Evolutionary conservation across 2,888 invertebrate species (phyloP).

Genomic region (Prosopocoilus inquinatus): DNA sequence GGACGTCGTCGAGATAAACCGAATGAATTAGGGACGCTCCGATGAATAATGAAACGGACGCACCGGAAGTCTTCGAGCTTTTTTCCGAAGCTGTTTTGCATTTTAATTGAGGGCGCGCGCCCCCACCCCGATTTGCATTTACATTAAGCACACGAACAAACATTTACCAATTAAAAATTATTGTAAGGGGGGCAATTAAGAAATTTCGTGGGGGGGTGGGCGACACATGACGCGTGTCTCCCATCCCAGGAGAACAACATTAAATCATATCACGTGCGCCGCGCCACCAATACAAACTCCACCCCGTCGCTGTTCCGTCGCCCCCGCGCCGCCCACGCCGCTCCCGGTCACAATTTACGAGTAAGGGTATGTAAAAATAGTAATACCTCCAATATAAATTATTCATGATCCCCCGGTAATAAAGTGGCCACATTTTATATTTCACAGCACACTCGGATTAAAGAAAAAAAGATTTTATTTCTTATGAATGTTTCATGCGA

Average conservation of each 20-base stretch:
- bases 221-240: slow-evolving; percentile 23
- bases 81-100: too few species aligned
- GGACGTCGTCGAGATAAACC: too few species aligned
- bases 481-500: slow-evolving; percentile 16
- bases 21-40: too few species aligned
- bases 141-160: too few species aligned
- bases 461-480: slow-evolving; percentile 16
- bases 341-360: slow-evolving; percentile 30
- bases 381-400: slow-evolving; percentile 27
- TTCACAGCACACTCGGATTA: slow-evolving; percentile 13
- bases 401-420: slow-evolving; percentile 31
- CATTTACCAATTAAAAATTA: too few species aligned
- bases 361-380: slow-evolving; percentile 31
- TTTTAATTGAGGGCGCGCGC: too few species aligned
- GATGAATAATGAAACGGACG: too few species aligned
- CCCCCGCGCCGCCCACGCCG: slow-evolving; percentile 2
- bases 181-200: too few species aligned
- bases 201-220: too few species aligned
- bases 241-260: slow-evolving; percentile 24
- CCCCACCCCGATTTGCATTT: too few species aligned
- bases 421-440: slow-evolving; percentile 31
- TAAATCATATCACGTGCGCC: slow-evolving; percentile 36
- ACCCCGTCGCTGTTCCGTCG: slow-evolving; percentile 9
- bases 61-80: too few species aligned
- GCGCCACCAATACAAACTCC: slow-evolving; percentile 18